These are phyloP conservation scores for Drosophila triauraria DNA, from an alignment of 1,140 invertebrate genomes.

Conservation along the genomic window DNA sequence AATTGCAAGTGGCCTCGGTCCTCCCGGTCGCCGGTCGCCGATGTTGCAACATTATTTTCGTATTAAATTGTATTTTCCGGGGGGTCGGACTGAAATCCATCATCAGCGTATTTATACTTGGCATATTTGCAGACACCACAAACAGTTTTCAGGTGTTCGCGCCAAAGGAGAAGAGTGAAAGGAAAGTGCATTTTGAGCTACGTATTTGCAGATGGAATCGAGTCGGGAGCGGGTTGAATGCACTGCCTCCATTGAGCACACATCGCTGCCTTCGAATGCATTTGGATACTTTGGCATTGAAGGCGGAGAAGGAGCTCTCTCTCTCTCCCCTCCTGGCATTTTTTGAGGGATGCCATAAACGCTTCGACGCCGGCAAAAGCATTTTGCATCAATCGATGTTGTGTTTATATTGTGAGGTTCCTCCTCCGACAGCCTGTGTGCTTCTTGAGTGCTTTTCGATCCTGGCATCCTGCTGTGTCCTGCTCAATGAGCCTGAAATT, in stretches of 20 bases:
- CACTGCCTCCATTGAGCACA: constrained; percentile 61
- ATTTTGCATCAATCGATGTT: constrained; percentile 40
- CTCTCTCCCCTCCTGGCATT: background rate
- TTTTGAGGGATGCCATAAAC: constrained; percentile 53
- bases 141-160: constrained; percentile 58
- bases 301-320: background rate
- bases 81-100: constrained; percentile 30
- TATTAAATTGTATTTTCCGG: constrained; percentile 53
- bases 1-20: constrained; percentile 42
- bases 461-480: constrained; percentile 2
- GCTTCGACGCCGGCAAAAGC: constrained; percentile 61
- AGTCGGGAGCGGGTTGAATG: constrained; percentile 35
- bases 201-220: constrained; percentile 35
- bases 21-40: background rate
- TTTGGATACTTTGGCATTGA: constrained; percentile 51
- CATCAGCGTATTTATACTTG: constrained; percentile 58
- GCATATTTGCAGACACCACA: constrained; percentile 58
- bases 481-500: constrained; percentile 62
- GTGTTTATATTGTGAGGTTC: constrained; percentile 33
- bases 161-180: constrained; percentile 10
- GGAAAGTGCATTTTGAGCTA: constrained; percentile 47
- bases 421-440: constrained; percentile 26
- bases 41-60: constrained; percentile 53
- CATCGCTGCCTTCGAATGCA: constrained; percentile 70
- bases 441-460: constrained; percentile 67